These are phyloP conservation scores for Sebastes hopkinsi DNA, from an alignment of 2,797 vertebrate species.

Conservation along the genomic window DNA sequence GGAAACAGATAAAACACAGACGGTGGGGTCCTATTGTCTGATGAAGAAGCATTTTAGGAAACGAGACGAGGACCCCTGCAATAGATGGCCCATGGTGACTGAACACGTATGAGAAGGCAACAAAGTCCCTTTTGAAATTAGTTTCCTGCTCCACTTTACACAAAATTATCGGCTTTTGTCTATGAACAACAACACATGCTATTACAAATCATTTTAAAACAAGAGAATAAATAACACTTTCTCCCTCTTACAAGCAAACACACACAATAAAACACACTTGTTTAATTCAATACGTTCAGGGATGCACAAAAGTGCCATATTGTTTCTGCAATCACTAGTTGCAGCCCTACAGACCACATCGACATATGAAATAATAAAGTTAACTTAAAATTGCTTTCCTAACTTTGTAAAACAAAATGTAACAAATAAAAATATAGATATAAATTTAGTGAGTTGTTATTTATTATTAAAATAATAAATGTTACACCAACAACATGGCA, in stretches of 20 bases:
- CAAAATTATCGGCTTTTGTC: conserved; percentile 19
- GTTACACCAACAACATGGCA: too few species aligned
- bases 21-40: conserved; percentile 61
- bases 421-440: too few species aligned
- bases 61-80: conserved; percentile 27
- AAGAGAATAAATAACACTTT: neutral
- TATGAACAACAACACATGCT: conserved; percentile 16
- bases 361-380: neutral
- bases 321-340: neutral
- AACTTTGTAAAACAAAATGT: too few species aligned
- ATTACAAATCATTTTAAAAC: conserved; percentile 16
- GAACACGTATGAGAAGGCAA: conserved; percentile 22
- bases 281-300: neutral
- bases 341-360: neutral
- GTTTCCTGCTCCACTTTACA: conserved; percentile 52
- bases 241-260: neutral
- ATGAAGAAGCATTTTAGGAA: conserved; percentile 62
- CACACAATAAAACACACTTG: neutral
- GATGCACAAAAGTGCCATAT: neutral
- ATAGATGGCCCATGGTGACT: conserved; percentile 8
- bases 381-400: too few species aligned
- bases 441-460: too few species aligned
- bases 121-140: conserved; percentile 49
- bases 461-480: too few species aligned
- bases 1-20: conserved; percentile 47